These are phyloP conservation scores for Elysia chlorotica DNA, from an alignment of 1,140 invertebrate genomes.

Conservation along the genomic window DNA sequence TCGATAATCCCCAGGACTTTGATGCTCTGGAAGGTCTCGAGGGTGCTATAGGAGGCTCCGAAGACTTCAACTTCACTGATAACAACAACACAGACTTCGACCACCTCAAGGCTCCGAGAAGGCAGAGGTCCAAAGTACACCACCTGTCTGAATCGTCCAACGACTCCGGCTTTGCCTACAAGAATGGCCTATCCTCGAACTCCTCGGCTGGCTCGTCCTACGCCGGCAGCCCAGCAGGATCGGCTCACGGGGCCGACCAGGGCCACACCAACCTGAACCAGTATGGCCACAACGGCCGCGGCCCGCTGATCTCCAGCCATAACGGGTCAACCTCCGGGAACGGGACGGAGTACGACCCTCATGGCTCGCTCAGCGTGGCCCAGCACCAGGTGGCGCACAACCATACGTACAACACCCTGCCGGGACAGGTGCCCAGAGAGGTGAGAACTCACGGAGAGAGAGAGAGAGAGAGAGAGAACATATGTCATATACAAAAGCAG, in stretches of 20 bases:
- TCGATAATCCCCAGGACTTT: conserved; percentile 3
- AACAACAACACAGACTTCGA: conserved; percentile 16
- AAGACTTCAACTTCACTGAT: too few species aligned
- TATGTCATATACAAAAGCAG: too few species aligned
- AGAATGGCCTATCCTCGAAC: conserved; percentile 8
- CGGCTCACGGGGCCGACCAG: background rate
- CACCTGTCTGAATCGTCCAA: conserved; percentile 31
- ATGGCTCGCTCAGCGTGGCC: conserved; percentile 19
- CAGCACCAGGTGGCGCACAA: conserved; percentile 72
- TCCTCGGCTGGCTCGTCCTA: background rate
- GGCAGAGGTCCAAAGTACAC: conserved; percentile 31
- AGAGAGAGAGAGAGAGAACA: too few species aligned
- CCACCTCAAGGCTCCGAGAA: conserved; percentile 11
- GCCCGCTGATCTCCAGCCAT: too few species aligned
- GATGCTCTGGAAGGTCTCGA: conserved; percentile 50
- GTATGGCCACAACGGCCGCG: too few species aligned
- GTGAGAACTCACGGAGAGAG: too few species aligned
- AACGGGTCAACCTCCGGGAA: conserved; percentile 47
- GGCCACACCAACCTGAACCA: too few species aligned
- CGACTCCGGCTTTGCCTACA: conserved; percentile 24
- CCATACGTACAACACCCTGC: conserved; percentile 82
- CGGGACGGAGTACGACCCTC: conserved; percentile 45
- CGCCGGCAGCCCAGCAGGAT: conserved; percentile 14
- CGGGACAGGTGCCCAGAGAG: conserved; percentile 71
- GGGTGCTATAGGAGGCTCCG: conserved; percentile 56